Evolutionary conservation across 2,113 vertebrate species (phyloP), one percentile per base, ranked within the genome.

Genomic region (Vulpes lagopus): DNA sequence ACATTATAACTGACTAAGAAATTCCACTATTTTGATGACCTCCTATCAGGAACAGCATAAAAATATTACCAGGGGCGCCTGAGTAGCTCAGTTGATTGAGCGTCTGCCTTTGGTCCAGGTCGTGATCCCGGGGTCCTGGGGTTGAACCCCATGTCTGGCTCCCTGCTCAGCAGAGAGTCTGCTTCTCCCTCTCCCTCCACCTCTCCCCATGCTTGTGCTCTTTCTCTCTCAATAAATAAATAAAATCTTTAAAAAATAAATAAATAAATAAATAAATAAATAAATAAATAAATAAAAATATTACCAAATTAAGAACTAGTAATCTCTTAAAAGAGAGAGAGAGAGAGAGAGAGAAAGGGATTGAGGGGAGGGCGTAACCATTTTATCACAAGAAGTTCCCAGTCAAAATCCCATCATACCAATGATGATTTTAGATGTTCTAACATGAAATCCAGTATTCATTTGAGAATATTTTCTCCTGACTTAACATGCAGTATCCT

Each of bases 1-100:
- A 92, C 20, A 86, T 27, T 30, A 27, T n/a, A 38, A 27, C 74
- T 83, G 76, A 59, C 69, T 96, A 73, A 91, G 94, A 88, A 90
- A 80, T 89, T 87, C 80, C 19, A 38, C 60, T 71, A 27, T 25
- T 67, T 96, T 91, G 64, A 76, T 94, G 27, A 84, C 20, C 19
- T 57, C 71, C 55, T 67, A 71, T 57, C 12, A 96, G 27, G 64
- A 30, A 2, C 9, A 92, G 51, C 73, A 83, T 83, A 93, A 92
- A 95, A 86, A 67, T 60, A 22, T 96, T 76, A 55, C 20, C 17
- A 85, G 35, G 35, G 35, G 35, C 35, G 35, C 35, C 35, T 35
- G 35, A 35, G 35, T 35, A 35, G 35, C 2, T 35, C 35, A 35
- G 35, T 35, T 35, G 35, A 35, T 35, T 35, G 35, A 35, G 35